phyloP scores from a whole-genome alignment of 2,113 vertebrate genomes.

The Syrmaticus mikado region DNA sequence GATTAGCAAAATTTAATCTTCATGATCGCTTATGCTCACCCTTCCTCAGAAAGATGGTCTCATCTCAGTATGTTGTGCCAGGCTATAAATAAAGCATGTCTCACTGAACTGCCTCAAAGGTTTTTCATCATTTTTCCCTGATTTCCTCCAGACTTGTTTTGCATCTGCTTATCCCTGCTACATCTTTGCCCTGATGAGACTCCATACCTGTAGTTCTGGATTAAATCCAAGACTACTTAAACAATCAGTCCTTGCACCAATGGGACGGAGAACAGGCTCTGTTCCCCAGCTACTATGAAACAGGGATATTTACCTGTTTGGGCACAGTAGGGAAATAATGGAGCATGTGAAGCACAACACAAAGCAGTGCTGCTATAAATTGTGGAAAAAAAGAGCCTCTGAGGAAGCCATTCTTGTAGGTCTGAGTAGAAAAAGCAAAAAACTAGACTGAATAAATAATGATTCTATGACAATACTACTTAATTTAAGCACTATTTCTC shows the following conservation, averaged over 20 bases:
- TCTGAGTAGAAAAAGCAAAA: background rate
- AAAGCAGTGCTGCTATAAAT: background rate
- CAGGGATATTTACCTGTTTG: background rate
- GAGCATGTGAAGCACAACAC: background rate
- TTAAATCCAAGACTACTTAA: background rate
- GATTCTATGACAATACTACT: background rate
- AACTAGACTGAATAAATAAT: background rate
- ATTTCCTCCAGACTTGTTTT: slow-evolving; percentile 27
- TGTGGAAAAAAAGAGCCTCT: background rate
- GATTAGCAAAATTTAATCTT: slow-evolving; percentile 49
- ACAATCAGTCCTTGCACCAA: background rate
- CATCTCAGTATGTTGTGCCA: background rate
- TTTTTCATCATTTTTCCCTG: background rate
- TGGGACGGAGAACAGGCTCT: background rate
- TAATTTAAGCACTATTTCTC: background rate
- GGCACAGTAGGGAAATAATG: background rate
- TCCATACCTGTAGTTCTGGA: background rate
- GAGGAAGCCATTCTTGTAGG: background rate
- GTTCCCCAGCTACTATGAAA: background rate
- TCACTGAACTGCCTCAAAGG: background rate
- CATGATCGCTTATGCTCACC: background rate
- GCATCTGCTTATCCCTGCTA: background rate
- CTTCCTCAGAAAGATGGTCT: background rate
- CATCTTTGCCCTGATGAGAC: background rate
- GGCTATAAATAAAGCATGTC: slow-evolving; percentile 47